phyloP scores from a whole-genome alignment of 2,888 invertebrate species.

The Epinotia bilunana region DNA sequence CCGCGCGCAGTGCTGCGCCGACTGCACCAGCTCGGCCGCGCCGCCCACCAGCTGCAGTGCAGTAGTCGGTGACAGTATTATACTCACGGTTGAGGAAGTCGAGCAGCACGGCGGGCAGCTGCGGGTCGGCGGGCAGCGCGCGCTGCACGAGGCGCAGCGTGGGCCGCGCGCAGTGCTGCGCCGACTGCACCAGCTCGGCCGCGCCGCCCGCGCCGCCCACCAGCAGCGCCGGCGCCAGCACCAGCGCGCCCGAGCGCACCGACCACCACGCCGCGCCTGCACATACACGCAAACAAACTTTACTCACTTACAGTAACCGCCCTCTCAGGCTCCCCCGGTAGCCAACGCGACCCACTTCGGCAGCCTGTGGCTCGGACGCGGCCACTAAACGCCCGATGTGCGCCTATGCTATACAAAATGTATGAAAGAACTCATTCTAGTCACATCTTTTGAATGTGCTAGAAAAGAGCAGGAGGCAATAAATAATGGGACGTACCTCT shows the following conservation, averaged over 20 bases:
- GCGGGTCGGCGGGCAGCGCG: constrained; percentile 66
- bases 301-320: too few species aligned
- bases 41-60: constrained; percentile 43
- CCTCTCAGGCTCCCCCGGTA: too few species aligned
- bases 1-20: constrained; percentile 66
- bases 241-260: constrained; percentile 56
- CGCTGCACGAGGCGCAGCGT: constrained; percentile 64
- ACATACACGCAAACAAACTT: background rate
- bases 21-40: constrained; percentile 72
- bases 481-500: constrained; percentile 61
- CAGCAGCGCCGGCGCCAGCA: constrained; percentile 63
- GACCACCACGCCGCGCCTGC: constrained; percentile 79
- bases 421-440: too few species aligned
- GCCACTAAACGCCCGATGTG: too few species aligned
- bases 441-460: too few species aligned
- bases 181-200: constrained; percentile 72
- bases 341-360: too few species aligned
- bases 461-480: too few species aligned
- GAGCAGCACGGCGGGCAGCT: constrained; percentile 62
- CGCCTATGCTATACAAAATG: too few species aligned
- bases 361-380: too few species aligned
- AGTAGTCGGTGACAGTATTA: background rate
- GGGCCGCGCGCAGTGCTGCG: constrained; percentile 64
- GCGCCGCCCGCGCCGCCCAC: constrained; percentile 65
- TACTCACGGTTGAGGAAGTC: constrained; percentile 63